phyloP scores from a whole-genome alignment of 2,888 invertebrate genomes.

The Vannuccia rotundouncinata region DNA sequence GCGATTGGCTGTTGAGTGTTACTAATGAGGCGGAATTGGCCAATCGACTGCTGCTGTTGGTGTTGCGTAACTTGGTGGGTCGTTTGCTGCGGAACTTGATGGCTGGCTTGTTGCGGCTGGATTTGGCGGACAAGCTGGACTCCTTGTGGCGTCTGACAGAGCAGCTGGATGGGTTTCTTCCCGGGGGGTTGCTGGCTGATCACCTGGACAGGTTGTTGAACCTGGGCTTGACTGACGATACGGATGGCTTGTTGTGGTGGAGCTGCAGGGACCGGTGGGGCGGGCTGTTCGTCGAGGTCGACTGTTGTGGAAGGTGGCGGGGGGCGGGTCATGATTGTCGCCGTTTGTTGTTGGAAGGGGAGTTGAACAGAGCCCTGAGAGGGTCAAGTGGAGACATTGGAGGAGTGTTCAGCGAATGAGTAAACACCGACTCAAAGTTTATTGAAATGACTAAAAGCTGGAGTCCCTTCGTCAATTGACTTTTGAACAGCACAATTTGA shows the following conservation, averaged over 20 bases:
- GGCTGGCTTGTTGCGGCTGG: background rate
- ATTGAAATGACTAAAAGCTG: too few relatives aligned
- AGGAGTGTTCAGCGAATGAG: too few relatives aligned
- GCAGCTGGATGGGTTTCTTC: background rate
- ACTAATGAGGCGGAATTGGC: background rate
- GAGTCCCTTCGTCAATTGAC: too few relatives aligned
- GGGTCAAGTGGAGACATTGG: too few relatives aligned
- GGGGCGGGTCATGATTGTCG: background rate
- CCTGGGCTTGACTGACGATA: background rate
- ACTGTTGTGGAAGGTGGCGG: background rate
- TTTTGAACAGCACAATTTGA: too few relatives aligned
- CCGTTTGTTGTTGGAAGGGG: background rate
- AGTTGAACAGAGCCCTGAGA: too few relatives aligned
- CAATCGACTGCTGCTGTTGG: background rate
- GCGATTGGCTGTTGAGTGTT: background rate
- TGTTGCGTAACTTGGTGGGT: background rate
- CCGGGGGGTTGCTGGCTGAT: background rate
- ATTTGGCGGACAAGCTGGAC: background rate
- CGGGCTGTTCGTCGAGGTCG: background rate
- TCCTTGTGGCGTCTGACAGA: background rate
- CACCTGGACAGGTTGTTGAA: background rate
- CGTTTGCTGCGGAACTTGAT: background rate
- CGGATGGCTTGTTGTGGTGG: background rate
- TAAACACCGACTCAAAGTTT: too few relatives aligned
- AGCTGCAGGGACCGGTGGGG: background rate